Base-by-base conservation (phyloP, 1,140 invertebrate species). In the Nephotettix cincticeps region DNA sequence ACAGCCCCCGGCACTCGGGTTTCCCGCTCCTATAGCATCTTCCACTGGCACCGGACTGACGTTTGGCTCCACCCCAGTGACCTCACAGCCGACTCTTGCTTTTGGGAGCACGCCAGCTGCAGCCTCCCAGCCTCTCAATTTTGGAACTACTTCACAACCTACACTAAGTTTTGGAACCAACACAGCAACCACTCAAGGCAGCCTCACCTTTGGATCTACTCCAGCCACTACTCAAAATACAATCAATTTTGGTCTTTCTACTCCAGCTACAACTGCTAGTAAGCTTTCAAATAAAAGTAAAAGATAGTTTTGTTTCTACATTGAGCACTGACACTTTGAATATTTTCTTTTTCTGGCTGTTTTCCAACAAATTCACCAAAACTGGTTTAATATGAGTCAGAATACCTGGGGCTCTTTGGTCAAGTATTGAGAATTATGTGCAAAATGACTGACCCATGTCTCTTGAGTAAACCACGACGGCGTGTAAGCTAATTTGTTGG, bases 201-300 rank as follows among this genome's bases (percentile, higher is more conserved):
- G 21, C 25, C 13, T 61, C 6, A 61, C 21, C 4, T 61, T 61
- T 61, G 56, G 23, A 51, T 19, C 14, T 28, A 61, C 56, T 3
- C 56, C 56, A 11, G 27, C 56, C 9, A 61, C 56, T 6, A 27
- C 56, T n/a, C 56, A 61, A n/a, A 14, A 14, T 29, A 61, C 56
- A 29, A 6, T 61, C 9, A 29, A 23, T 9, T 61, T 61, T 61
- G 56, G 56, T 6, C 56, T 61, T 9, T 25, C 56, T 6, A 61
- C 56, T 61, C 56, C 56, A 4, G 27, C 56, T 61, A 6, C 56
- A 6, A 27, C 56, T 61, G 56, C 56, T 23, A 27, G 56, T 61
- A 61, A 61, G 56, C 23, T 51, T 36, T n/a, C n/a, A n/a, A n/a
- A n/a, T n/a, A n/a, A n/a, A n/a, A n/a, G n/a, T n/a, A n/a, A n/a